These are phyloP conservation scores for Hydropsyche tenuis DNA, from an alignment of 1,140 invertebrate genomes.

Conservation along the genomic window DNA sequence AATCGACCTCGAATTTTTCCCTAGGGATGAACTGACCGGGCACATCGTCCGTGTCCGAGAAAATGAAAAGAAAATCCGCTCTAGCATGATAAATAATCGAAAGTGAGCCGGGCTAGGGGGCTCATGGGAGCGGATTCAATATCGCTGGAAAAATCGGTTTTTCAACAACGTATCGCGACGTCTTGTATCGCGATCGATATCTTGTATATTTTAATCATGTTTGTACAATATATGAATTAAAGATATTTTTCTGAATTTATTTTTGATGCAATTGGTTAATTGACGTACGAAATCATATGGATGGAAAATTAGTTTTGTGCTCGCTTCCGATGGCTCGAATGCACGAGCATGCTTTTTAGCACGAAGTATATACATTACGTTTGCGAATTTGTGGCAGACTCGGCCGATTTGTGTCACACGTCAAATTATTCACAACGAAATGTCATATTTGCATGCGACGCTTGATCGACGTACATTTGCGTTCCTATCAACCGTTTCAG, in stretches of 20 bases:
- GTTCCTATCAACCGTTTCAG: not conserved
- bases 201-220: too few relatives aligned
- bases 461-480: not conserved
- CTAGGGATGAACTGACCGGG: not conserved
- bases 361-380: too few relatives aligned
- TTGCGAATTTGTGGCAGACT: not conserved
- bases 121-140: not conserved
- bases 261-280: too few relatives aligned
- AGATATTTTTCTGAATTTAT: too few relatives aligned
- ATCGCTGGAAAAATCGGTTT: not conserved
- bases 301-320: too few relatives aligned
- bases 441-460: constrained; percentile 14
- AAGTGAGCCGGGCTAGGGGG: not conserved
- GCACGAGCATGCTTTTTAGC: too few relatives aligned
- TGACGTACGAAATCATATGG: too few relatives aligned
- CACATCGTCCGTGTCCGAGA: not conserved
- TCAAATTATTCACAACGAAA: constrained; percentile 14
- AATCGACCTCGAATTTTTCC: not conserved
- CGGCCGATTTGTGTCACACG: constrained; percentile 1
- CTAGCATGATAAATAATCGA: constrained; percentile 4
- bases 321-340: too few relatives aligned
- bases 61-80: constrained; percentile 1
- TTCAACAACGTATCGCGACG: too few relatives aligned
- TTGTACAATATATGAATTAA: too few relatives aligned
- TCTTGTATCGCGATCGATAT: too few relatives aligned